Percentiles rank a stretch among this genome's conserved stretches.
Conservation (phyloP, 2,113 vertebrate species). For the Procavia capensis region DNA sequence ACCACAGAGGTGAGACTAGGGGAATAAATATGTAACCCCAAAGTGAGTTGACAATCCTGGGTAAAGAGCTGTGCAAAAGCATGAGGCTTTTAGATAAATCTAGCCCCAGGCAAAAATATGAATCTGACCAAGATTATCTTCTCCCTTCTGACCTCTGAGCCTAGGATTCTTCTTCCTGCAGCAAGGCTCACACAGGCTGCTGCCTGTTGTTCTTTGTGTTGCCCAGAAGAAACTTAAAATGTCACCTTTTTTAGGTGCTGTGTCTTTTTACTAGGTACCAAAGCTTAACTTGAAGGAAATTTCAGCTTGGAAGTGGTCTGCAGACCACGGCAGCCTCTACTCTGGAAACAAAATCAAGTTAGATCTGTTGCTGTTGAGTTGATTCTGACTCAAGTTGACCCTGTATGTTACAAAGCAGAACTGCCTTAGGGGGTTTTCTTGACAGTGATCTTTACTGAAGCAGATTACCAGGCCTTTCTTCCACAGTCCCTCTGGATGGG, state of each 20-base stretch:
- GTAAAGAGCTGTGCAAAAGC: background rate
- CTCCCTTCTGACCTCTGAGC: background rate
- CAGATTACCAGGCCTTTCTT: background rate
- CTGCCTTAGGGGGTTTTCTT: background rate
- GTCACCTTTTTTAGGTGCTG: background rate
- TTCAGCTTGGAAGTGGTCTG: background rate
- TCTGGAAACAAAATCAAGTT: background rate
- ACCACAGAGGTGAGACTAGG: background rate
- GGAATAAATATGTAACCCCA: background rate
- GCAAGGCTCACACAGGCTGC: background rate
- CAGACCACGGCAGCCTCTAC: background rate
- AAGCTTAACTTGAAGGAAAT: background rate
- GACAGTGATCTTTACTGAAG: background rate
- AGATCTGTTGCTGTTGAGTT: background rate
- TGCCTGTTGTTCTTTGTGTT: background rate
- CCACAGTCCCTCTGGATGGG: background rate
- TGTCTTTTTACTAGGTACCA: background rate
- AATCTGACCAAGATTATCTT: conserved; percentile 27
- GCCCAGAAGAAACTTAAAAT: background rate
- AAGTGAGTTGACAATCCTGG: background rate
- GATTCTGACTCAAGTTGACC: background rate
- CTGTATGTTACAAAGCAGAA: background rate
- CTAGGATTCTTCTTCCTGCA: background rate
- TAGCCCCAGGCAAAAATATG: conserved; percentile 58
- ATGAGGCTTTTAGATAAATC: conserved; percentile 63